Base-by-base conservation (phyloP, 2,113 vertebrate species). In the Elaphurus davidianus region DNA sequence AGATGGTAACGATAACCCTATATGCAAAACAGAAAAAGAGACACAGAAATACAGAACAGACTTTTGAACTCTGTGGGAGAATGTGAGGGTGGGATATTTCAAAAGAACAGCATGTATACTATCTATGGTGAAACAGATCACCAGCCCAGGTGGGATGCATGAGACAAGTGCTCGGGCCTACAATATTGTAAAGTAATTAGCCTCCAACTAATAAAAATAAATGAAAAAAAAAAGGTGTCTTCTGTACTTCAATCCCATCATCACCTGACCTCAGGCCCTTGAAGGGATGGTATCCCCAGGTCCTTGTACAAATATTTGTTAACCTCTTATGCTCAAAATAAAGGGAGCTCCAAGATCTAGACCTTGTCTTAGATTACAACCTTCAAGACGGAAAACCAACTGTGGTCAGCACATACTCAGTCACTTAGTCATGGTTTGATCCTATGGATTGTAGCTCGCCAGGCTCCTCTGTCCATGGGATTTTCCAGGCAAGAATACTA, bases 311-410 rank as follows among this genome's bases (percentile, higher is more conserved):
- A 93, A 74, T 87, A 87, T 88, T 92, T 96, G 50, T 95, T 90
- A 81, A 71, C 85, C 67, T 74, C 40, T 94, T 33, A 1, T 74
- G 47, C 60, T 84, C 79, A 93, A 94, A 40, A 88, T 15, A 94
- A 95, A 95, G 43, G 4, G 52, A 90, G 27, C 28, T 78, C 74
- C 5, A 60, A 95, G 23, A 97, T 64, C 27, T 54, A 96, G 33
- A 83, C n/a, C 76, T 96, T 79, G 45, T 40, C 67, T 87, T 94
- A 92, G 25, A 36, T 84, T 86, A 86, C 10, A 95, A 81, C 9
- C 40, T 94, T 94, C 47, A 59, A 94, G 28, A 64, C 67, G 28
- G 15, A 85, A 94, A 97, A 97, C 82, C 23, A 95, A 92, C 14
- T 40, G 88, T 43, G 11, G 36, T 74, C 21, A 43, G 71, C 11